phyloP scores from a whole-genome alignment of 30 jellyfish, hydroid and myxozoan genomes.

The Aurelia aurita complex sp. Pacific region DNA sequence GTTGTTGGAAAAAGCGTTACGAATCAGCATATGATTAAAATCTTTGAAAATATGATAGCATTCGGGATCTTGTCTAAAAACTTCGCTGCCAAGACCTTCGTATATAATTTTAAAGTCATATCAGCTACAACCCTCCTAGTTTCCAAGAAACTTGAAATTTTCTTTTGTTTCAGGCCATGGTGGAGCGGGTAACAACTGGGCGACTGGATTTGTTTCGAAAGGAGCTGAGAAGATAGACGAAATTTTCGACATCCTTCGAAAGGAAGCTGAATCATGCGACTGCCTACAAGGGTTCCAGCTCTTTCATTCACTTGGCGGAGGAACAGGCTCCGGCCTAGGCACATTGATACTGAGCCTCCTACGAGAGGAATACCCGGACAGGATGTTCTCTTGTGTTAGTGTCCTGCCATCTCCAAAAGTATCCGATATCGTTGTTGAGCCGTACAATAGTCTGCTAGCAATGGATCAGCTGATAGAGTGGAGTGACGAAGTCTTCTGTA shows the following conservation, averaged over 20 bases:
- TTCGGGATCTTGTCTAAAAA: too few species aligned
- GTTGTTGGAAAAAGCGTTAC: too few species aligned
- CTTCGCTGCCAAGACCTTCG: too few species aligned
- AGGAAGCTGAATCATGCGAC: constrained; percentile 94
- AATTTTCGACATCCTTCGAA: constrained; percentile 84
- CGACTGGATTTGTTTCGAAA: constrained; percentile 80
- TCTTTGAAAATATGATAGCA: too few species aligned
- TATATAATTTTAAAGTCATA: neutral
- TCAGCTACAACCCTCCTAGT: neutral
- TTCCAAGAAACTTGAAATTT: too few species aligned
- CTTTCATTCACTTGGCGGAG: constrained; percentile 98
- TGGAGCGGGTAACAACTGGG: constrained; percentile 99
- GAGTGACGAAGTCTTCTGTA: constrained; percentile 94
- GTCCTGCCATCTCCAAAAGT: constrained; percentile 97
- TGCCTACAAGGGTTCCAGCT: constrained; percentile 97
- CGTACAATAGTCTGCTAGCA: constrained; percentile 89
- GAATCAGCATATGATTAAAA: too few species aligned
- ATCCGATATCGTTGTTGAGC: constrained; percentile 99
- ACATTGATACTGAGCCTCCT: constrained; percentile 70
- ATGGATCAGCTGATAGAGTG: constrained; percentile 87
- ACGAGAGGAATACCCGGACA: constrained; percentile 98
- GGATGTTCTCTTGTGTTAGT: constrained; percentile 85
- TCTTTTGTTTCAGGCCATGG: constrained; percentile 57
- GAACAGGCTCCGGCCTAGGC: constrained; percentile 99
- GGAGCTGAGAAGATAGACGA: constrained; percentile 86